phyloP scores from a whole-genome alignment of 2,113 vertebrate genomes.

The Aldabrachelys gigantea region DNA sequence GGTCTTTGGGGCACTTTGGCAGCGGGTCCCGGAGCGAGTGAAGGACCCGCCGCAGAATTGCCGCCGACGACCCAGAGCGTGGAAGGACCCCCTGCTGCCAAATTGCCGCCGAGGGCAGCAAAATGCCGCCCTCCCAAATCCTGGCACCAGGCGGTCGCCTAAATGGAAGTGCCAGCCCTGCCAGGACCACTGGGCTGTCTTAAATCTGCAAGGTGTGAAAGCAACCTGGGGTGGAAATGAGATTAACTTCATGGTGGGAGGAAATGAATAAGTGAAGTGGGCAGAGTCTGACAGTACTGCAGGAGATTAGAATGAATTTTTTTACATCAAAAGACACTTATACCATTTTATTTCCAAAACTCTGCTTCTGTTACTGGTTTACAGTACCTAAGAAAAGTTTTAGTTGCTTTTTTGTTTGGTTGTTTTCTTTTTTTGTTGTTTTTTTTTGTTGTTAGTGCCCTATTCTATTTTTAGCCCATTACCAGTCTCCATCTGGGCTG shows the following conservation, averaged over 20 bases:
- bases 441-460: not conserved
- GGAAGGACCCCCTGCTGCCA: too few relatives aligned
- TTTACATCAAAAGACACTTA: fast-evolving
- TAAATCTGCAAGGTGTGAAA: not conserved
- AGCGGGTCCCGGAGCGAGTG: too few relatives aligned
- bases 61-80: too few relatives aligned
- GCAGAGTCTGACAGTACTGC: not conserved
- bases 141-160: too few relatives aligned
- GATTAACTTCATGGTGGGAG: not conserved
- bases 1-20: too few relatives aligned
- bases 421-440: not conserved
- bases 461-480: fast-evolving
- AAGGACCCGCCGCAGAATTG: too few relatives aligned
- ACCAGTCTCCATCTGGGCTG: fast-evolving
- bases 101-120: too few relatives aligned
- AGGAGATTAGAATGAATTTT: not conserved
- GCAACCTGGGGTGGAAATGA: not conserved
- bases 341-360: fast-evolving
- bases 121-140: too few relatives aligned
- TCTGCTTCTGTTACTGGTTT: not conserved
- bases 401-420: not conserved
- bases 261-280: not conserved
- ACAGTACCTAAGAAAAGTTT: not conserved
- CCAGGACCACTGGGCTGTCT: not conserved
- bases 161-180: too few relatives aligned